These are phyloP conservation scores for Limnephilus marmoratus DNA, from an alignment of 2,888 invertebrate genomes.

Conservation along the genomic window DNA sequence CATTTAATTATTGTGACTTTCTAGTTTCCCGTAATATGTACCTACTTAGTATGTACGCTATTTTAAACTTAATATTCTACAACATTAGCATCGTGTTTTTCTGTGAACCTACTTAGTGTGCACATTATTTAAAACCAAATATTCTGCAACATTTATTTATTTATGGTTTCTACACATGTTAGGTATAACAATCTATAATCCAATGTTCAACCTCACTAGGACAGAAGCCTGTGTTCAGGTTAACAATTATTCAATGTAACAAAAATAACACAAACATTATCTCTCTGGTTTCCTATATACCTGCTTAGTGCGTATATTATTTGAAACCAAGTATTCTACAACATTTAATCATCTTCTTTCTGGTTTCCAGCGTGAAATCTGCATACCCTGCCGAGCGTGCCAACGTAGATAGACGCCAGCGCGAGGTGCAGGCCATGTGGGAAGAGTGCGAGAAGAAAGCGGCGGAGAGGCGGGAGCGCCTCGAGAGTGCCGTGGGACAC, in stretches of 20 bases:
- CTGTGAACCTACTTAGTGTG: neutral
- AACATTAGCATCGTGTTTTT: neutral
- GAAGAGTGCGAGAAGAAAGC: conserved; percentile 91
- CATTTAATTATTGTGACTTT: too few relatives aligned
- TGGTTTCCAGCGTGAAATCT: conserved; percentile 84
- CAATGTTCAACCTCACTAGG: too few relatives aligned
- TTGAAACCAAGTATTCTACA: neutral
- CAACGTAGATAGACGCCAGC: conserved; percentile 90
- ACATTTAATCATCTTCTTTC: neutral
- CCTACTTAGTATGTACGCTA: neutral
- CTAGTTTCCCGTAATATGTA: too few relatives aligned
- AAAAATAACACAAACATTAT: too few relatives aligned
- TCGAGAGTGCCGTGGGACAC: conserved; percentile 96
- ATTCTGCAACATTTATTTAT: too few relatives aligned
- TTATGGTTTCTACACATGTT: too few relatives aligned
- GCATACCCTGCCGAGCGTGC: conserved; percentile 92
- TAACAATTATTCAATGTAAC: too few relatives aligned
- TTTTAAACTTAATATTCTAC: neutral
- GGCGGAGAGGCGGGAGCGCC: conserved; percentile 86
- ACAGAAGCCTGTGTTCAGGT: too few relatives aligned
- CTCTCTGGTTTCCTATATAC: too few relatives aligned
- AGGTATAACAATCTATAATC: too few relatives aligned
- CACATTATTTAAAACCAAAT: too few relatives aligned
- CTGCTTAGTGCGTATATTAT: neutral
- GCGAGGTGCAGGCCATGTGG: conserved; percentile 93